A percentile compares a stretch with the other conserved stretches of the same genome.
These are phyloP conservation scores for Tichodroma muraria DNA, from an alignment of 2,113 vertebrate species.

Conservation along the genomic window DNA sequence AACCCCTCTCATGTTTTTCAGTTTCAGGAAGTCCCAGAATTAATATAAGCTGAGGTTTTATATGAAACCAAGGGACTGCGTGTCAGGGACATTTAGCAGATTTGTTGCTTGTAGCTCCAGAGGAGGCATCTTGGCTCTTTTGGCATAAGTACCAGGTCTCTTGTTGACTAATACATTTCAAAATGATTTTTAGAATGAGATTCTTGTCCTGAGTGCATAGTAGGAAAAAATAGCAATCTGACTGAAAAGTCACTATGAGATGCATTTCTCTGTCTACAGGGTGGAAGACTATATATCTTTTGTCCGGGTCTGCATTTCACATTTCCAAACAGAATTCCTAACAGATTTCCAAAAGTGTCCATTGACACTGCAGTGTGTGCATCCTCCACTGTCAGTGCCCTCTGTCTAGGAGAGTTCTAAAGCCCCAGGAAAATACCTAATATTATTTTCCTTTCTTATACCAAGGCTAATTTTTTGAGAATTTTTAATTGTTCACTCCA, in stretches of 20 bases:
- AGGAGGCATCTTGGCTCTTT: not conserved
- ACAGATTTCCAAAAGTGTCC: not conserved
- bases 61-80: not conserved
- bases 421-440: not conserved
- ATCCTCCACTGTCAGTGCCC: not conserved
- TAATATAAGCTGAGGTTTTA: not conserved
- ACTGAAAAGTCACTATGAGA: not conserved
- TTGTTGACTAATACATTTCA: not conserved
- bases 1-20: not conserved
- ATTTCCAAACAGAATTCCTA: not conserved
- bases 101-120: not conserved
- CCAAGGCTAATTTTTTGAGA: not conserved
- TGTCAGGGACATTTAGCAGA: not conserved
- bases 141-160: not conserved
- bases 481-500: not conserved
- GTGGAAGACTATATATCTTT: not conserved
- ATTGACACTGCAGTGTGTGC: not conserved
- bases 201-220: not conserved
- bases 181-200: constrained; percentile 8
- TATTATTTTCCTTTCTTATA: not conserved
- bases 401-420: not conserved
- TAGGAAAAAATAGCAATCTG: not conserved
- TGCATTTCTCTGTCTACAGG: not conserved
- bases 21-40: not conserved
- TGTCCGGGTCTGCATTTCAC: not conserved